Evolutionary conservation across 2,113 vertebrate genomes (phyloP), one percentile per base, ranked within the genome.

Genomic region (Neolamprologus fasciatus): DNA sequence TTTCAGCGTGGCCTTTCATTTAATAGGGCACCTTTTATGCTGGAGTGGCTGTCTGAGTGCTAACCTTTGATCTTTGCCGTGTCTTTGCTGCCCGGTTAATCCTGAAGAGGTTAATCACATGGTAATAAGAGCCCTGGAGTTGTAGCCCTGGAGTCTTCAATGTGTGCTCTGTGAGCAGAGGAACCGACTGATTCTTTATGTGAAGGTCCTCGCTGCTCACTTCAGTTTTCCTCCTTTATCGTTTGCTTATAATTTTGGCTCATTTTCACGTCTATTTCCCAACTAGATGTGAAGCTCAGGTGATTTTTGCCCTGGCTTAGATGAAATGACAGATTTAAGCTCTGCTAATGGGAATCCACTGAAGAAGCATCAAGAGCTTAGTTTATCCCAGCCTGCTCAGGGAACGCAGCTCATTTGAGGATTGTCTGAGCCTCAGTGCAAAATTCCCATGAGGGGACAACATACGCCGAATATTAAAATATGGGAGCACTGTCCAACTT

Each of bases 51-150:
- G 89, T 90, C 83, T 90, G 80, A 93, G 50, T 21, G 8, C 37
- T 35, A 76, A 90, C 88, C 92, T 91, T 88, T 89, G 68, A 93
- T 93, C 87, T 90, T 57, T 83, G 58, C n/a, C 3, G 47, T 89
- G 91, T 92, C 90, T 91, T 85, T 5, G 35, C 86, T 86, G 92
- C 85, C 91, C 31, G 31, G 54, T 88, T 94, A 91, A 92, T 91
- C 86, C 83, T 51, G 85, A 84, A 88, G 93, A 92, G 93, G 93
- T 94, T 92, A 95, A 94, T 94, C 83, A 90, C 89, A 93, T 92
- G 92, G 86, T 92, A 94, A 93, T 92, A 86, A 81, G 87, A 78
- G 85, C 31, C 61, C 33, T n/a, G 80, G 61, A 90, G 80, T 54
- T 68, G 19, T 42, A 50, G 86, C 68, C 68, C 80, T 31, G 81